These are phyloP conservation scores for Benthochromis sp. DNA, from an alignment of 2,113 vertebrate genomes.

Conservation along the genomic window DNA sequence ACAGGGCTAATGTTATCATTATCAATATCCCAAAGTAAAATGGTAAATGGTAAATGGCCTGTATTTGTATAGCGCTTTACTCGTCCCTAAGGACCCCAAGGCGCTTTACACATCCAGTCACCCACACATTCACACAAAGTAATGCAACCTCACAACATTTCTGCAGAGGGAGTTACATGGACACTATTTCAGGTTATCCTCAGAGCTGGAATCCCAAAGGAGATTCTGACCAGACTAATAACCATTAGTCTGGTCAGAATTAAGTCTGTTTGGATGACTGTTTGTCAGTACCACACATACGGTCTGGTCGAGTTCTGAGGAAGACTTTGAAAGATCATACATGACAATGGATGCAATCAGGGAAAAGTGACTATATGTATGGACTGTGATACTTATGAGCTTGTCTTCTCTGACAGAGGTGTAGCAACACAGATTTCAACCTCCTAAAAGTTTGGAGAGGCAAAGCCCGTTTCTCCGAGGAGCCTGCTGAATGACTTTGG, in stretches of 20 bases:
- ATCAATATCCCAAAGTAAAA: background rate
- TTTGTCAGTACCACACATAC: background rate
- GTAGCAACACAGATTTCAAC: background rate
- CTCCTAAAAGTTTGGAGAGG: background rate
- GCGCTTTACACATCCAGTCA: too few species aligned
- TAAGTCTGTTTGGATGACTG: background rate
- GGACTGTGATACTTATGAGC: background rate
- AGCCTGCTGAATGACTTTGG: background rate
- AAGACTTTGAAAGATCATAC: background rate
- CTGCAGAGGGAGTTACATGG: background rate
- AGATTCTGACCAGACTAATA: background rate
- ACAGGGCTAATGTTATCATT: background rate
- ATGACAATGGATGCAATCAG: background rate
- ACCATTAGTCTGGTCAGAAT: background rate
- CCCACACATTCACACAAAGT: background rate
- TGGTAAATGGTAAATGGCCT: background rate
- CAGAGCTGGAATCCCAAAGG: background rate
- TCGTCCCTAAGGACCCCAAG: too few species aligned
- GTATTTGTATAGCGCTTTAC: too few species aligned
- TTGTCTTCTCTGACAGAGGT: background rate
- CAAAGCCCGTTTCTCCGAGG: background rate
- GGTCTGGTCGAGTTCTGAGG: background rate
- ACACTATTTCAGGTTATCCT: background rate
- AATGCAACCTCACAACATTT: background rate
- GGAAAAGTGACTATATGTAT: background rate